Conservation (phyloP, 2,797 vertebrate genomes). For the Threskiornis aethiopicus region DNA sequence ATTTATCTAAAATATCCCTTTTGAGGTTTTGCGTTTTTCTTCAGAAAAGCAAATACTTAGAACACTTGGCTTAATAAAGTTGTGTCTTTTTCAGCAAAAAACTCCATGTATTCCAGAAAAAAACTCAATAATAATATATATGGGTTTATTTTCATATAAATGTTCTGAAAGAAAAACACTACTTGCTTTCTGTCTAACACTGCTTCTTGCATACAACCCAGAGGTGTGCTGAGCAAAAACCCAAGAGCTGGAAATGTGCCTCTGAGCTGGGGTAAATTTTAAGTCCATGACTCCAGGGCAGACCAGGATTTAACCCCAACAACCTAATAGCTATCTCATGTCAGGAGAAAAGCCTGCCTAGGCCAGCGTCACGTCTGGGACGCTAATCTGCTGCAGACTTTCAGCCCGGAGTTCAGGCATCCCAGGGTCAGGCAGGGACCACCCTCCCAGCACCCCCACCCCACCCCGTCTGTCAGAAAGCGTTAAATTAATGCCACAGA, state of each 20-base stretch:
- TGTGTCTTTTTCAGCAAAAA: background rate
- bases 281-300: background rate
- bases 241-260: background rate
- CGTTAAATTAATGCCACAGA: background rate
- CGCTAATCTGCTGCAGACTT: background rate
- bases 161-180: background rate
- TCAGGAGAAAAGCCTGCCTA: background rate
- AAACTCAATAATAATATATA: background rate
- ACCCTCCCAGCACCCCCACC: background rate
- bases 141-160: background rate
- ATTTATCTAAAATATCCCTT: background rate
- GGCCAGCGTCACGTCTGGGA: background rate
- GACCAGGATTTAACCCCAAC: background rate
- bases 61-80: background rate
- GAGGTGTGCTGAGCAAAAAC: background rate
- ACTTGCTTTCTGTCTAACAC: background rate
- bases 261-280: background rate
- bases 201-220: background rate
- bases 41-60: background rate
- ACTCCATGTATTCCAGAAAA: background rate
- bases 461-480: background rate
- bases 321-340: background rate
- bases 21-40: background rate
- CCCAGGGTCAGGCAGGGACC: background rate
- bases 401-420: background rate